Base-by-base conservation (phyloP, 2,113 vertebrate species). In the Sorex fumeus region DNA sequence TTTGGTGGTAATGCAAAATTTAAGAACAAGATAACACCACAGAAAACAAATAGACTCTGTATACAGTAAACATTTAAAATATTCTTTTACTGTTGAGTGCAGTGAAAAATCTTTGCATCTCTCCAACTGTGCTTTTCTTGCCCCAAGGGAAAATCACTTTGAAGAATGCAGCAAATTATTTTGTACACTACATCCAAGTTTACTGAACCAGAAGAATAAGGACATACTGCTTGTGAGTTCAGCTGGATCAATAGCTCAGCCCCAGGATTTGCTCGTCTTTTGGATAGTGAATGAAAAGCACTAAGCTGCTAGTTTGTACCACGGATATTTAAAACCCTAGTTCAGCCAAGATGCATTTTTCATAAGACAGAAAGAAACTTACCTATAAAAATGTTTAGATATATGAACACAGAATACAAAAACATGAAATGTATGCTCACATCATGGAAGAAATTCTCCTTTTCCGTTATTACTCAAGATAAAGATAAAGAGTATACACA, bases 231-330 rank as follows among this genome's bases (percentile, higher is more conserved):
- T 28, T 90, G 81, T 40, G 88, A 18, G 62, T 92, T 95, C 78
- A 94, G 80, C 87, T 21, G 88, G 91, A 95, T 96, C 96, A 95
- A 95, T 97, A 96, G 92, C 91, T 95, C 91, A 91, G 43, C 27
- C 32, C 86, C 78, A 90, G 27, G 30, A 85, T 95, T 95, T 93
- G 23, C 80, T 95, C 53, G 7, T 71, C 36, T 78, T 15, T 8
- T 96, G 91, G 83, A 85, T 93, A 90, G 5, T 30, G 72, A 96
- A 94, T 92, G 93, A 36, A 88, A 43, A 60, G 47, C 79, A 88
- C 78, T 94, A 80, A 32, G n/a, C 28, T 94, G 16, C 32, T 9
- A 0, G 86, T 94, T 96, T 95, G 88, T 83, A 87, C 11, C 60
- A 45, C 21, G 76, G 86, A 91, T 92, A 84, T 87, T 95, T 95